Conservation (phyloP, 2,888 invertebrate species). For the Phasia obesa region DNA sequence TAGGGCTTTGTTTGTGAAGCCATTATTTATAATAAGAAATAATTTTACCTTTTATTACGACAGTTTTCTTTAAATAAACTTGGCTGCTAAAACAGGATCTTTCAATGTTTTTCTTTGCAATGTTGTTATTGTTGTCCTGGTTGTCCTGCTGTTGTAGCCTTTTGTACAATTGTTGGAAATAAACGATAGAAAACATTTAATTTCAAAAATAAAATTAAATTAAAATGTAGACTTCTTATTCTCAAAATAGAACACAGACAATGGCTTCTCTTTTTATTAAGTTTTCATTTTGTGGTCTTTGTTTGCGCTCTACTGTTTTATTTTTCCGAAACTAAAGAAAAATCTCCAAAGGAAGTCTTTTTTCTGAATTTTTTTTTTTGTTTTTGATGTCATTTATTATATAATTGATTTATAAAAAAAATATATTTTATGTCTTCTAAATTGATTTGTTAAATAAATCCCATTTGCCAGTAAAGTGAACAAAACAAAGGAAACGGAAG, state of each 20-base stretch:
- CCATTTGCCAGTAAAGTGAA: background rate
- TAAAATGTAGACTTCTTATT: conserved; percentile 37
- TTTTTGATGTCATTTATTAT: conserved; percentile 12
- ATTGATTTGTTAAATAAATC: conserved; percentile 32
- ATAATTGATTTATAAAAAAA: conserved; percentile 33
- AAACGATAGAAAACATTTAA: conserved; percentile 32
- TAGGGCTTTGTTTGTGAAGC: conserved; percentile 40
- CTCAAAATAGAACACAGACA: background rate
- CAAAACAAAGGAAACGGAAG: conserved; percentile 37
- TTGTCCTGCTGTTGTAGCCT: conserved; percentile 2
- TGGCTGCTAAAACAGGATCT: conserved; percentile 14
- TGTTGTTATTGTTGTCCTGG: background rate
- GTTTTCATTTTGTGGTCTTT: background rate
- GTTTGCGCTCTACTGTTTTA: no score
- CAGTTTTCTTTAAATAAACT: conserved; percentile 39
- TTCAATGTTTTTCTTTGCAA: conserved; percentile 27
- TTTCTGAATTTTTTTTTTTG: background rate
- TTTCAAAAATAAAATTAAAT: conserved; percentile 61
- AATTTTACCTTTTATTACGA: conserved; percentile 25
- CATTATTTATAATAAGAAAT: conserved; percentile 21
- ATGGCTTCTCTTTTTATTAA: conserved; percentile 6
- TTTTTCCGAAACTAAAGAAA: background rate
- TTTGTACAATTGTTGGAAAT: conserved; percentile 26
- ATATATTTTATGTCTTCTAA: conserved; percentile 25
- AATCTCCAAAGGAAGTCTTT: no score